Evolutionary conservation across 1,140 invertebrate genomes (phyloP).

Genomic region (Cotesia chilonis): DNA sequence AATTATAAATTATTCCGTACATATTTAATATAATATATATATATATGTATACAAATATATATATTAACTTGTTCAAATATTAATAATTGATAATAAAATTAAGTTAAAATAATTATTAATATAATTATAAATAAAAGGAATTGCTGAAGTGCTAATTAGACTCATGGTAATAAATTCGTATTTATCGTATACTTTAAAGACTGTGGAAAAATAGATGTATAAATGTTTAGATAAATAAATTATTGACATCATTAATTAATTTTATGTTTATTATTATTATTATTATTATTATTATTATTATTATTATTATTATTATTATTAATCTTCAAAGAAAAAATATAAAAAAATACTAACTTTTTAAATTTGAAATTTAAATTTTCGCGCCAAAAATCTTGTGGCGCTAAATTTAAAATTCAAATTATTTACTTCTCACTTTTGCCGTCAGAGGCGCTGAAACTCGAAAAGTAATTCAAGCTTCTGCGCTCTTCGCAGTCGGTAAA

Average conservation of each 20-base stretch:
- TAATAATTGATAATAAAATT: too few species aligned
- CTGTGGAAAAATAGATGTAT: slow-evolving; percentile 58
- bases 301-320: neutral
- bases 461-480: too few species aligned
- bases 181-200: slow-evolving; percentile 51
- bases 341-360: too few species aligned
- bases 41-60: neutral
- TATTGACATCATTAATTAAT: slow-evolving; percentile 39
- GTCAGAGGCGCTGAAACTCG: too few species aligned
- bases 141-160: slow-evolving; percentile 11
- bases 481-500: too few species aligned
- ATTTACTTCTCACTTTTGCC: too few species aligned
- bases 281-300: too few species aligned
- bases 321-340: too few species aligned
- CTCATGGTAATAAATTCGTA: slow-evolving; percentile 53
- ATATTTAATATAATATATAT: neutral
- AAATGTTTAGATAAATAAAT: slow-evolving; percentile 58
- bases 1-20: slow-evolving; percentile 1
- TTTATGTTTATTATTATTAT: too few species aligned
- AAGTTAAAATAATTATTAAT: neutral
- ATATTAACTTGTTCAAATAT: slow-evolving; percentile 24
- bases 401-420: too few species aligned
- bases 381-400: too few species aligned
- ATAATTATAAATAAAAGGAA: neutral
- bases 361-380: too few species aligned